A percentile compares a stretch with the other conserved stretches of the same genome.
Evolutionary conservation across 2,113 vertebrate genomes (phyloP).

Genomic region (Anarhynchus alexandrinus): DNA sequence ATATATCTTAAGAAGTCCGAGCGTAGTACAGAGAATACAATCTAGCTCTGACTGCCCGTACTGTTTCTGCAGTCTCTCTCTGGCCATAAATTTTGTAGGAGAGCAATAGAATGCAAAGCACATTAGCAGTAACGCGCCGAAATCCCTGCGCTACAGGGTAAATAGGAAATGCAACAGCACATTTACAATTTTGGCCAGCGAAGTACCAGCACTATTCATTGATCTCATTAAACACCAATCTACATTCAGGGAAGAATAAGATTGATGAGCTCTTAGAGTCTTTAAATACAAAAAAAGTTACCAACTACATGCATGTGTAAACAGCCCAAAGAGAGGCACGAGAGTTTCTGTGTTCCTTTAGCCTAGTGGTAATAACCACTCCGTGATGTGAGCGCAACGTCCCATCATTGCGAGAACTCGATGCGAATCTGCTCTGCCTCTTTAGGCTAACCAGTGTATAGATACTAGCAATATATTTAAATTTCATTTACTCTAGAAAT

Average conservation of each 20-base stretch:
- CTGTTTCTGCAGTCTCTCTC: neutral
- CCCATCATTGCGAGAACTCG: neutral
- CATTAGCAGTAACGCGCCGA: neutral
- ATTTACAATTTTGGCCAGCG: constrained; percentile 56
- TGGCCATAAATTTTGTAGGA: constrained; percentile 58
- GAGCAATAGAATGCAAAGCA: constrained; percentile 63
- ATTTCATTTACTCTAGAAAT: neutral
- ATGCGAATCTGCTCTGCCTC: neutral
- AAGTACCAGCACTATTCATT: constrained; percentile 45
- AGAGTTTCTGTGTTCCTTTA: neutral
- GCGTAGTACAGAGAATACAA: neutral
- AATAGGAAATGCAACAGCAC: constrained; percentile 58
- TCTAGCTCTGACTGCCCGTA: neutral
- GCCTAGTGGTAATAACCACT: neutral
- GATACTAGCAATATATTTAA: neutral
- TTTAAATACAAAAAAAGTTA: constrained; percentile 33
- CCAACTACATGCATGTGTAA: neutral
- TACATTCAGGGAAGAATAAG: constrained; percentile 62
- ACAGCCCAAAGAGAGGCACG: neutral
- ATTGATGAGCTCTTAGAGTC: constrained; percentile 36
- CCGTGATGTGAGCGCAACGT: neutral
- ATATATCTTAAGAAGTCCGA: neutral
- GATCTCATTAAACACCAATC: constrained; percentile 68
- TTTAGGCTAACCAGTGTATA: neutral
- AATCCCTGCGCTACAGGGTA: constrained; percentile 43